Evolutionary conservation across 2,888 invertebrate genomes (phyloP), one percentile per base, ranked within the genome.

Genomic region (Cephus pygmeus): DNA sequence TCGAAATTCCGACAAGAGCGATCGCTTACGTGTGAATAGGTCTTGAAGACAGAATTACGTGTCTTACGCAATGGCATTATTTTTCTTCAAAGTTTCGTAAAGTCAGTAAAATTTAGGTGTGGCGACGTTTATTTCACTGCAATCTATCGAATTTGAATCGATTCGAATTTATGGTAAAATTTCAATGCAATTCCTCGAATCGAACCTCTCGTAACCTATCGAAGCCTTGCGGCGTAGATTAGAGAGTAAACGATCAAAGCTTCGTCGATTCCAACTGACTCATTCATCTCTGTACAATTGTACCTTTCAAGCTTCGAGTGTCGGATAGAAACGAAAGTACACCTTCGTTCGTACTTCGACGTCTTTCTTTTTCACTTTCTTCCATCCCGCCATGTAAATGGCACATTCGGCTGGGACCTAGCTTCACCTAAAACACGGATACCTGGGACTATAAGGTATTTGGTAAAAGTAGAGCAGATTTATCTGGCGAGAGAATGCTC

Each of bases 401-500:
- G 15, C 23, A 56, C 23, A 2, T 56, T 56, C 23, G 40, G 2
- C 9, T 56, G 23, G 40, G 15, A 40, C 12, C 4, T 40, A 40
- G 15, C 40, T 40, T 40, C 15, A 12, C 40, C 40, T 15, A 15
- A 23, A 56, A 23, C 40, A 56, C 40, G 23, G 40, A 56, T 56
- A 56, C 15, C 40, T 9, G 40, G 23, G 40, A 15, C 40, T 23
- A 0, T 9, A 6, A 23, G 40, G 40, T 56, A 23, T 56, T 56
- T 69, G 79, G 78, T 80, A 73, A 83, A 87, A 86, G 80, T 83
- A 79, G 85, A 87, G 84, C 84, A 84, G 82, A 85, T 74, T 83
- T 84, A 80, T 83, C 87, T 86, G 87, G 86, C 86, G 87, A 88
- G 84, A 82, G 83, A 84, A 81, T 71, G 83, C 75, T 76, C 83